Conservation (phyloP, 1,140 invertebrate species). For the Heliconius himera region DNA sequence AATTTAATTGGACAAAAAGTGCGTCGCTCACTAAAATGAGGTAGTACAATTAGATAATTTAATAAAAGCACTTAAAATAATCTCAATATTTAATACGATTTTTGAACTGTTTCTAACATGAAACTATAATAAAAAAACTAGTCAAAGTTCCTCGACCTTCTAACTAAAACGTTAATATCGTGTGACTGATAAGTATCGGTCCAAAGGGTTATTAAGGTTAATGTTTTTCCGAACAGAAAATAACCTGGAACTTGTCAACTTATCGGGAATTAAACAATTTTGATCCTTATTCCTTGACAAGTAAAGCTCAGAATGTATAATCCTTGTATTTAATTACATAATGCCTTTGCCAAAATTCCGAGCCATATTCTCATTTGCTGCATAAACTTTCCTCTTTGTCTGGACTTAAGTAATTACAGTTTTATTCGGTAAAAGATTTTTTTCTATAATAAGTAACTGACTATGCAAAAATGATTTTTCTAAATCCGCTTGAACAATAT, state of each 20-base stretch:
- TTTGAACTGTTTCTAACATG: no score
- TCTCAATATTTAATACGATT: no score
- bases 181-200: constrained; percentile 22
- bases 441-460: constrained; percentile 1
- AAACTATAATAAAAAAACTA: background rate
- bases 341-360: constrained; percentile 24
- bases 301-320: constrained; percentile 15
- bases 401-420: constrained; percentile 27
- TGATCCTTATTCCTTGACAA: background rate
- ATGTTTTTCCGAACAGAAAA: constrained; percentile 35
- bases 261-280: background rate
- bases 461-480: background rate
- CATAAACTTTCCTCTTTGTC: constrained; percentile 31
- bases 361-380: constrained; percentile 18
- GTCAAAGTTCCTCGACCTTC: background rate
- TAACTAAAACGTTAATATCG: constrained; percentile 22
- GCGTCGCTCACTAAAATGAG: no score
- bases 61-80: no score
- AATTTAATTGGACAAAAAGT: no score
- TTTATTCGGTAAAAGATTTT: constrained; percentile 15
- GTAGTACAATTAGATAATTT: no score
- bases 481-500: background rate
- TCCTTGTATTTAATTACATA: constrained; percentile 23
- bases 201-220: constrained; percentile 38
- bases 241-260: constrained; percentile 19